Evolutionary conservation across 2,113 vertebrate genomes (phyloP).

Genomic region (Lepisosteus osseus): DNA sequence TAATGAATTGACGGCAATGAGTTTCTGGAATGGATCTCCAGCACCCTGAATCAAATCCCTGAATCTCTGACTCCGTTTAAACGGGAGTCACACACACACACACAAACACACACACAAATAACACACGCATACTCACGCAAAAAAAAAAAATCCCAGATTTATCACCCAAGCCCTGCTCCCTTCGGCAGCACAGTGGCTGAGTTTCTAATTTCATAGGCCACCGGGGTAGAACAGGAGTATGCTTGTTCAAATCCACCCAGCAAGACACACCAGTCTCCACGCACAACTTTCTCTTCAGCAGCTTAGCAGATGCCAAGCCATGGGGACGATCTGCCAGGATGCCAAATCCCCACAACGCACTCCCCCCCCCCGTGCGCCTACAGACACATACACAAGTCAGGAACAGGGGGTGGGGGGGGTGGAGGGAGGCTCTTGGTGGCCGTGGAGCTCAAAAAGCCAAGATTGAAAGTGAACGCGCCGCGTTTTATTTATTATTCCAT

Average conservation of each 20-base stretch:
- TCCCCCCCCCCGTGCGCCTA: constrained; percentile 44
- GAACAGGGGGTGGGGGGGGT: not conserved
- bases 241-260: constrained; percentile 81
- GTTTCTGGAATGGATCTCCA: constrained; percentile 34
- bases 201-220: constrained; percentile 85
- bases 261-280: constrained; percentile 64
- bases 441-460: constrained; percentile 21
- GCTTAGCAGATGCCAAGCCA: constrained; percentile 76
- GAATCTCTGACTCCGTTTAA: constrained; percentile 36
- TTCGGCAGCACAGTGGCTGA: constrained; percentile 79
- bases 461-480: constrained; percentile 7
- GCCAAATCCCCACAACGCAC: constrained; percentile 78
- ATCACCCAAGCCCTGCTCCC: constrained; percentile 58
- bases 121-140: constrained; percentile 60
- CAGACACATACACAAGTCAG: constrained; percentile 5
- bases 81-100: constrained; percentile 25
- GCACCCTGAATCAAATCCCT: constrained; percentile 44
- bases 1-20: constrained; percentile 44
- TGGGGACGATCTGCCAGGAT: constrained; percentile 59
- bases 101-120: constrained; percentile 43
- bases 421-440: constrained; percentile 1
- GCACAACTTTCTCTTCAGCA: constrained; percentile 66
- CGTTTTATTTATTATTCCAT: constrained; percentile 50
- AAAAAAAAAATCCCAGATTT: constrained; percentile 57
- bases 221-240: constrained; percentile 77